Evolutionary conservation across 2,797 vertebrate species (phyloP).

Genomic region (Enteromius mattozi): DNA sequence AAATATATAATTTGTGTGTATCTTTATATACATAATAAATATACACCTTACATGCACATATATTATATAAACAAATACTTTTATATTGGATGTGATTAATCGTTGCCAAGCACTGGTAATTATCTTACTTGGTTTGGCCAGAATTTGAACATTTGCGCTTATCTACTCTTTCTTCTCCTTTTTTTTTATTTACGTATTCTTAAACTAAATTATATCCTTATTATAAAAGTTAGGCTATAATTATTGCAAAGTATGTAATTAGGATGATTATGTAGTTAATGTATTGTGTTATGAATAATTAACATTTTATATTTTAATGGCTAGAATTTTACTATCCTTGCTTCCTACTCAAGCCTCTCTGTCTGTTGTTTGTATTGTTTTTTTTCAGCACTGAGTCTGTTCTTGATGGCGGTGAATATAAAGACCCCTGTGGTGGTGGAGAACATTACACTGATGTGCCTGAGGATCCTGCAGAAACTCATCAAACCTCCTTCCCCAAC

Average conservation of each 20-base stretch:
- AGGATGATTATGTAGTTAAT: neutral
- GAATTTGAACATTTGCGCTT: neutral
- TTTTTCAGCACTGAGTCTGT: constrained; percentile 90
- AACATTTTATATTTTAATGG: neutral
- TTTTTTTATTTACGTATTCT: neutral
- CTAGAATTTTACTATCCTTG: neutral
- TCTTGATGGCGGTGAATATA: constrained; percentile 98
- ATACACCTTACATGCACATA: neutral
- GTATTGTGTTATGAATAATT: neutral
- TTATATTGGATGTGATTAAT: neutral
- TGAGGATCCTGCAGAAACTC: constrained; percentile 96
- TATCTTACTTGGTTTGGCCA: neutral
- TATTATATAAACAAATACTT: neutral
- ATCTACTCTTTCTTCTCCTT: neutral
- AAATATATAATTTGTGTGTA: too few relatives aligned
- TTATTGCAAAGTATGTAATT: neutral
- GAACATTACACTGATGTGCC: constrained; percentile 98
- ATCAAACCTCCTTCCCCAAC: constrained; percentile 96
- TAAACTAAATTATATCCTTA: neutral
- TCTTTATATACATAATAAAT: too few relatives aligned
- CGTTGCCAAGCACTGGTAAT: neutral
- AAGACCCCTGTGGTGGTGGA: constrained; percentile 98
- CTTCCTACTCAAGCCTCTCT: neutral
- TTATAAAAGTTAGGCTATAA: too few relatives aligned
- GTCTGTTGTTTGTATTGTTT: neutral